Base-by-base conservation (phyloP, 1,140 invertebrate genomes). In the Cotesia vestalis region DNA sequence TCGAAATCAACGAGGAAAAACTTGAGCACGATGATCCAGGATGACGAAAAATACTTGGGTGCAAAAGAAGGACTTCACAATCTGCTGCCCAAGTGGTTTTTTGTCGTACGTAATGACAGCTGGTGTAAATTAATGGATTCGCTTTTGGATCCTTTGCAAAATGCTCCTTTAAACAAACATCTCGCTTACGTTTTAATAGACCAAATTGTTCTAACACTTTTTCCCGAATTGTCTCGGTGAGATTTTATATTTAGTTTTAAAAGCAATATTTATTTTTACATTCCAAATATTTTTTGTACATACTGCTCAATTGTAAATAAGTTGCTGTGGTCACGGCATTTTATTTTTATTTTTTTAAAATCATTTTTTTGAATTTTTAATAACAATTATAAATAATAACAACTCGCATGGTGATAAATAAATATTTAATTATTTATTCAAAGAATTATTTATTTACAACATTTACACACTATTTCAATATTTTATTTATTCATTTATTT, bases 131-230 rank as follows among this genome's bases (percentile, higher is more conserved):
- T 86, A 2, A 83, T 85, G 78, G 80, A 83, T 71, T 78, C 81
- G 0, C 66, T 85, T 27, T 66, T 86, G 14, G 80, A 86, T 64
- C 81, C 84, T 9, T 74, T 86, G 9, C 85, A 86, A 76, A 82
- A 80, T 76, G 75, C 81, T 46, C 60, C 80, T 4, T 75, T 87
- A n/a, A 85, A 86, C 63, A 85, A 86, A 53, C 84, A 89, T 83
- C 74, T 89, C 2, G 85, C 85, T 34, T 89, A 89, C 68, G 73
- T 83, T 52, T 75, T 89, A 14, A 67, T 89, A 20, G 88, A 89
- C 76, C 83, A 86, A 59, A 57, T 89, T 14, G 40, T 88, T 9
- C 77, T 82, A 4, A 85, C 87, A 77, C 78, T 88, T 38, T 89
- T 88, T 78, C 88, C 88, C 2, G 88, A 89, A 80, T 66, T 88